Percentiles rank a stretch among this genome's conserved stretches.
phyloP scores from a whole-genome alignment of 2,797 vertebrate species.

The Periophthalmus magnuspinnatus region DNA sequence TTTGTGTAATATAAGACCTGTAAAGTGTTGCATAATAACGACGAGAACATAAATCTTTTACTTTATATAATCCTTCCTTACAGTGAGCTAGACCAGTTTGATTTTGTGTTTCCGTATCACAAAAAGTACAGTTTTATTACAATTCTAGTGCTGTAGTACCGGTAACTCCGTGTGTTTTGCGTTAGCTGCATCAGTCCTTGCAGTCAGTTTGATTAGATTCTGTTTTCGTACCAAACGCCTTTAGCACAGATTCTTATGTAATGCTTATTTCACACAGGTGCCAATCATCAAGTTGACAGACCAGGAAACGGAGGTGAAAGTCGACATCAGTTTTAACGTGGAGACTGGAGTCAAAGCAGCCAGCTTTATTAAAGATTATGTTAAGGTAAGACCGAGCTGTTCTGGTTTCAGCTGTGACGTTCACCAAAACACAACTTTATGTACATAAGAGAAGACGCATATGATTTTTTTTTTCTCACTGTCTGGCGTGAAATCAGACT shows the following conservation, averaged over 20 bases:
- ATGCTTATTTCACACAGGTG: slow-evolving; percentile 78
- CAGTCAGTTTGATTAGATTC: neutral
- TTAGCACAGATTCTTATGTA: neutral
- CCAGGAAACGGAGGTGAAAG: slow-evolving; percentile 96
- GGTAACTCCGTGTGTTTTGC: neutral
- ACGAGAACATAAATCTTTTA: too few relatives aligned
- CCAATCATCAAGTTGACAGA: slow-evolving; percentile 98
- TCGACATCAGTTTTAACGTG: slow-evolving; percentile 98
- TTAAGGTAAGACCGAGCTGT: slow-evolving; percentile 80
- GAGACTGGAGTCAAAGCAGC: slow-evolving; percentile 97
- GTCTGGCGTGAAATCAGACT: too few relatives aligned
- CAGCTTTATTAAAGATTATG: slow-evolving; percentile 93
- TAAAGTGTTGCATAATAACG: too few relatives aligned
- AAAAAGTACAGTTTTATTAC: neutral
- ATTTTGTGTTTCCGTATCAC: neutral
- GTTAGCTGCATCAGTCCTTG: neutral
- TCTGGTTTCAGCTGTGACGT: neutral
- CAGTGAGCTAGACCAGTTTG: too few relatives aligned
- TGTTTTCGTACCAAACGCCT: neutral
- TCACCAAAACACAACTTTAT: too few relatives aligned
- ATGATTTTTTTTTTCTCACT: too few relatives aligned
- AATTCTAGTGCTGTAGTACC: neutral
- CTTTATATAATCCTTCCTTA: too few relatives aligned
- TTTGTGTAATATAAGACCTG: too few relatives aligned
- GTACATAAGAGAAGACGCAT: too few relatives aligned